Conservation (phyloP, 2,797 vertebrate genomes). For the Setipinna tenuifilis region DNA sequence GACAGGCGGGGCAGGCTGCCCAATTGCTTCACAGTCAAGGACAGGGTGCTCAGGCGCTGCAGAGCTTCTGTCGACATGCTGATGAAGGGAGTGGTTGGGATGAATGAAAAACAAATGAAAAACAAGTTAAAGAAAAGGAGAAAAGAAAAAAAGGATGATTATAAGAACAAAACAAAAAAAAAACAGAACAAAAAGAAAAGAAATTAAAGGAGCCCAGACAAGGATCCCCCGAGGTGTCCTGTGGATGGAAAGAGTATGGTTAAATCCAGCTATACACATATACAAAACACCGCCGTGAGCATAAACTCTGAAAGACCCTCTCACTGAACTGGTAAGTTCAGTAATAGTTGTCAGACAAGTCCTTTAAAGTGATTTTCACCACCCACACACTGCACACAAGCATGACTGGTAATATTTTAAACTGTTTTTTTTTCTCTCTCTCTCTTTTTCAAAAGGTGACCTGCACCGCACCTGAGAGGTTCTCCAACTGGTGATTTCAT, state of each 20-base stretch:
- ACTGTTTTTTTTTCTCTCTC: background rate
- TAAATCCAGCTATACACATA: background rate
- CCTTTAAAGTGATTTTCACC: background rate
- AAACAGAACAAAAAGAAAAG: background rate
- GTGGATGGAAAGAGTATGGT: background rate
- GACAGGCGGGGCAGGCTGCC: conserved; percentile 76
- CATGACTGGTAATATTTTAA: too few species aligned
- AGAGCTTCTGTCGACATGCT: conserved; percentile 66
- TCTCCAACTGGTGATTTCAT: background rate
- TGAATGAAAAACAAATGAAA: background rate
- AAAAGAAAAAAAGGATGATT: background rate
- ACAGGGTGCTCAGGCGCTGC: conserved; percentile 80
- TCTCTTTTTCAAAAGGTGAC: background rate
- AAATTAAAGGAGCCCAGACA: background rate
- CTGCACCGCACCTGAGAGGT: background rate
- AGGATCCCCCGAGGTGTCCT: background rate
- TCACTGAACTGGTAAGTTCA: background rate
- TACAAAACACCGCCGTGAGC: background rate
- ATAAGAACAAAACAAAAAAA: background rate
- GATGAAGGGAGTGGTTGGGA: conserved; percentile 22
- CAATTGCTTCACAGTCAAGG: conserved; percentile 80
- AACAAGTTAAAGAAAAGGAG: background rate
- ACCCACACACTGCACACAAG: background rate
- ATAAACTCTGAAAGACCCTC: too few species aligned
- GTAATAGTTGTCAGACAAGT: background rate